Conservation (phyloP, 1,140 invertebrate genomes). For the Coenobita brevimanus region DNA sequence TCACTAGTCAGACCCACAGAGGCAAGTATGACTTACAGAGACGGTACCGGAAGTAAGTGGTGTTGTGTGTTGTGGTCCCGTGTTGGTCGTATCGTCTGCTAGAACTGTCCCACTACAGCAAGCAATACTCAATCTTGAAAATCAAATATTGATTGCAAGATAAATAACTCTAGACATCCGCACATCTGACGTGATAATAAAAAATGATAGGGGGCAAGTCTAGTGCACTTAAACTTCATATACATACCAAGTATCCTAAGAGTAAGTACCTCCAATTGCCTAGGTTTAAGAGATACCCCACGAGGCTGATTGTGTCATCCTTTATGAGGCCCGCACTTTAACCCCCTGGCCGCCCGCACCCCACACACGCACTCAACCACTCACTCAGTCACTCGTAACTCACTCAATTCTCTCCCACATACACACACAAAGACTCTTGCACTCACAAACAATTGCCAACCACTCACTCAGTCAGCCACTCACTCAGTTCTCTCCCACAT, state of each 20-base stretch:
- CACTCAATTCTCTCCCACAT: background rate
- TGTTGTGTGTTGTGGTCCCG: slow-evolving; percentile 58
- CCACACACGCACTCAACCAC: background rate
- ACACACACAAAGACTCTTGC: background rate
- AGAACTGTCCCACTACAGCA: slow-evolving; percentile 55
- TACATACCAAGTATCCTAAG: slow-evolving; percentile 35
- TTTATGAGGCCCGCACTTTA: slow-evolving; percentile 28
- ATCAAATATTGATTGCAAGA: slow-evolving; percentile 47
- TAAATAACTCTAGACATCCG: slow-evolving; percentile 36
- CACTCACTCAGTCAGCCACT: no score
- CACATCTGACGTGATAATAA: slow-evolving; percentile 30
- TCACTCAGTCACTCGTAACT: background rate
- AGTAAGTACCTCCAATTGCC: slow-evolving; percentile 45
- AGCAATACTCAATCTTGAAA: slow-evolving; percentile 39
- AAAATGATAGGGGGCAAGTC: slow-evolving; percentile 50
- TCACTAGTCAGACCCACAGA: slow-evolving; percentile 71
- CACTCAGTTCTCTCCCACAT: no score
- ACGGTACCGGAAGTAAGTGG: slow-evolving; percentile 69
- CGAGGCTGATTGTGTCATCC: slow-evolving; percentile 33
- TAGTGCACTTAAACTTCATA: slow-evolving; percentile 50
- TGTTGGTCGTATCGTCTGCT: slow-evolving; percentile 39
- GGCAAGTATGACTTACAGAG: slow-evolving; percentile 69
- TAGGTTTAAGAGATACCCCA: slow-evolving; percentile 34
- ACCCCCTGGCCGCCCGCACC: background rate
- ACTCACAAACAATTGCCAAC: no score